A percentile compares a stretch with the other conserved stretches of the same genome.
Evolutionary conservation across 2,797 vertebrate genomes (phyloP).

Genomic region (Onychomys arenicola): DNA sequence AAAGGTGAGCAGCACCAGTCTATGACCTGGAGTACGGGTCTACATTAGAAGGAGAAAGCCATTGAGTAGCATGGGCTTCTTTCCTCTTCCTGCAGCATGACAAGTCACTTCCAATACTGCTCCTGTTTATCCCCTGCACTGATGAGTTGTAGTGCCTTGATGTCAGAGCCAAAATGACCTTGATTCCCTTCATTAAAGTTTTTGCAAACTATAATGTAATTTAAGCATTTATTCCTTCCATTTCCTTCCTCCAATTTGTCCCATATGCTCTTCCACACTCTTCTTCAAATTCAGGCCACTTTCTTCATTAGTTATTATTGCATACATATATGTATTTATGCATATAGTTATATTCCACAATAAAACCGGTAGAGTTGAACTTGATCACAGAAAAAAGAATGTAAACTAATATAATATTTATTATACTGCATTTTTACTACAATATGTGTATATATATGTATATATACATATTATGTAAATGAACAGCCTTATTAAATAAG

Average conservation of each 20-base stretch:
- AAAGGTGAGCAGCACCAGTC: not conserved
- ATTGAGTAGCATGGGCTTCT: not conserved
- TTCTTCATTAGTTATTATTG: not conserved
- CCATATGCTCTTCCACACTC: not conserved
- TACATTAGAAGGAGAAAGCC: not conserved
- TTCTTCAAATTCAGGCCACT: not conserved
- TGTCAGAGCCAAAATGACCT: not conserved
- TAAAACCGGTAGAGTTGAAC: not conserved
- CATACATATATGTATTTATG: not conserved
- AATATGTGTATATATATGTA: too few species aligned
- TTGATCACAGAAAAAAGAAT: not conserved
- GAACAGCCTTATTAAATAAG: too few species aligned
- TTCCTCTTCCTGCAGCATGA: too few species aligned
- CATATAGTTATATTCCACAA: not conserved
- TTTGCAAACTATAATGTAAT: not conserved
- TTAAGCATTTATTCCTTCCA: not conserved
- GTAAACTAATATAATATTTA: not conserved
- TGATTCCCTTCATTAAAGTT: not conserved
- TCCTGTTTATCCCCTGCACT: not conserved
- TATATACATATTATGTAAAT: too few species aligned
- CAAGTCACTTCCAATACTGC: too few species aligned
- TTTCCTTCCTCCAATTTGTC: not conserved
- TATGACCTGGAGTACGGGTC: not conserved
- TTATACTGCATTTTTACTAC: not conserved
- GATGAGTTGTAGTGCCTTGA: not conserved